A percentile compares a stretch with the other conserved stretches of the same genome.
Conservation (phyloP, 2,888 invertebrate species). For the Bruchidius siliquastri region DNA sequence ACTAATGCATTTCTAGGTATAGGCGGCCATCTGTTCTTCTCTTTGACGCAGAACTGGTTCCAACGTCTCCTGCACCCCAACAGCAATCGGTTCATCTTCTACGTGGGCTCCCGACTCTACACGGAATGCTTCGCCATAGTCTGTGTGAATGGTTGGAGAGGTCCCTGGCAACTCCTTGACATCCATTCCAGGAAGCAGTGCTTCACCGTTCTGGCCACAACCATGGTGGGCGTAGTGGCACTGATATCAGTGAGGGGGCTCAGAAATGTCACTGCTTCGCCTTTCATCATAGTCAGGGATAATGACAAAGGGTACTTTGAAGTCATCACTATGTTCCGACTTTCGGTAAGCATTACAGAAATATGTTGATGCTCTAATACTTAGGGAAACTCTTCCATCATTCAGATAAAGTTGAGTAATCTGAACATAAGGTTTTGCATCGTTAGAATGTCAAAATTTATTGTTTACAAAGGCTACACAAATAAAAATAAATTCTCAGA, state of each 20-base stretch:
- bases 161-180: slow-evolving; percentile 75
- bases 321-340: slow-evolving; percentile 79
- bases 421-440: too few relatives aligned
- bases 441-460: too few relatives aligned
- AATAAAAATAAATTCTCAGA: too few relatives aligned
- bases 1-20: slow-evolving; percentile 34
- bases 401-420: too few relatives aligned
- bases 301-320: slow-evolving; percentile 74
- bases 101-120: slow-evolving; percentile 66
- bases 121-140: slow-evolving; percentile 72
- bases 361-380: too few relatives aligned
- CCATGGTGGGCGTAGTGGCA: slow-evolving; percentile 62
- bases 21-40: slow-evolving; percentile 64
- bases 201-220: slow-evolving; percentile 58
- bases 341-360: slow-evolving; percentile 62
- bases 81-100: slow-evolving; percentile 63
- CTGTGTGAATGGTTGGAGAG: slow-evolving; percentile 86
- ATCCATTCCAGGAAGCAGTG: slow-evolving; percentile 59
- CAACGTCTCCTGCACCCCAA: slow-evolving; percentile 61
- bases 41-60: slow-evolving; percentile 61
- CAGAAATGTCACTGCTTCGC: slow-evolving; percentile 77
- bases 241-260: slow-evolving; percentile 66
- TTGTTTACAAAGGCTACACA: too few relatives aligned
- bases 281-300: slow-evolving; percentile 74
- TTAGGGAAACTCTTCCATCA: too few relatives aligned